Evolutionary conservation across 2,888 invertebrate species (phyloP).

Genomic region (Apamea anceps): DNA sequence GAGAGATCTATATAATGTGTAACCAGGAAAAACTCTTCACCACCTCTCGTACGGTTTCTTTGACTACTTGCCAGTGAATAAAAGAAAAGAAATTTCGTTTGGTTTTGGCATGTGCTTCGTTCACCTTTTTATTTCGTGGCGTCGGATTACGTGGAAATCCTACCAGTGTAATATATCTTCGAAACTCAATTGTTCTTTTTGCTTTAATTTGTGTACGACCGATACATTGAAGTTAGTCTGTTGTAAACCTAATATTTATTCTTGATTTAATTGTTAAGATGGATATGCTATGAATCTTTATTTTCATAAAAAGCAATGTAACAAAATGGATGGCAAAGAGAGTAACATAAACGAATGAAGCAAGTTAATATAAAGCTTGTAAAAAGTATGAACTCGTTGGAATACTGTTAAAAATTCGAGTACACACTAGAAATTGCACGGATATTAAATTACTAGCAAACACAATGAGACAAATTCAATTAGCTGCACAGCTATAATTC

Average conservation of each 20-base stretch:
- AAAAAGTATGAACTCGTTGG: neutral
- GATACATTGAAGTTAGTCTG: neutral
- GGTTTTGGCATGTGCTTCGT: neutral
- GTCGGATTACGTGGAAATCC: neutral
- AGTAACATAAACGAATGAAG: neutral
- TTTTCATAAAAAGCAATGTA: neutral
- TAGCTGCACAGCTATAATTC: conserved; percentile 9
- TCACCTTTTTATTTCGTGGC: neutral
- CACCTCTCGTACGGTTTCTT: neutral
- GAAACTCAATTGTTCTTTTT: neutral
- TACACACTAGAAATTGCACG: neutral
- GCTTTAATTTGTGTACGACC: neutral
- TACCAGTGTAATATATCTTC: neutral
- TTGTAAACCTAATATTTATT: neutral
- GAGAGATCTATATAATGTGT: neutral
- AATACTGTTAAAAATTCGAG: neutral
- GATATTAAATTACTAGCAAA: neutral
- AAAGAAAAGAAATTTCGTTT: conserved; percentile 1
- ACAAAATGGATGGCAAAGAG: neutral
- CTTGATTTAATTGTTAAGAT: neutral
- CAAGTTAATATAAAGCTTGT: neutral
- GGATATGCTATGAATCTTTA: neutral
- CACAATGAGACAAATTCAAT: conserved; percentile 31
- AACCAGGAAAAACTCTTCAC: neutral
- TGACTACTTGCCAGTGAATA: neutral